Evolutionary conservation across 2,113 vertebrate species (phyloP), one percentile per base, ranked within the genome.

Genomic region (Nothocercus julius): DNA sequence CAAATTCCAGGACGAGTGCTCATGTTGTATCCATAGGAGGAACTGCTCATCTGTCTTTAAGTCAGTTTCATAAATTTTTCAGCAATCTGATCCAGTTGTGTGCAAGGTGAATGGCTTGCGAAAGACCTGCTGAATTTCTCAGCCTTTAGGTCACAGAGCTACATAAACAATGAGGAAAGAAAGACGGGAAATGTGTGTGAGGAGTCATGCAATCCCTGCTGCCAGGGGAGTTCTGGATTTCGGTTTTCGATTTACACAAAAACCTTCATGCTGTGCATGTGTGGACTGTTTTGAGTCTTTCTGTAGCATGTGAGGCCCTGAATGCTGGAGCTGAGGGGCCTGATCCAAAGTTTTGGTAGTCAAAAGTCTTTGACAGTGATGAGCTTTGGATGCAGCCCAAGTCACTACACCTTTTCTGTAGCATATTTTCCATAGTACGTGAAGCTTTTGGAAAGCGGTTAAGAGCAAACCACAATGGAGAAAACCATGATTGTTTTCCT

Each of bases 401-500:
- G 21, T 13, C 51, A 62, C 53, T 58, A 18, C 32, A 87, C 6
- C 5, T 54, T 45, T 88, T 70, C 56, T 77, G 36, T 68, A 21
- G 58, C 40, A 34, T 72, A 59, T 27, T 82, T 93, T 84, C 61
- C 5, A 0, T 8, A 68, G 38, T 72, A 68, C 1, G 1, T n/a
- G 38, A 89, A 80, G 28, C 44, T 44, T 89, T 69, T 87, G 32
- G 21, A 75, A 95, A 92, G n/a, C 5, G 16, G 22, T 59, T 75
- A 68, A 42, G 38, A 61, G 63, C 44, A 90, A 85, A 49, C 21
- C 49, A 76, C 25, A 74, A 5, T 25, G 76, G 34, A 86, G 58
- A 68, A 94, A 91, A 40, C 47, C 38, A 34, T 56, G 27, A 40
- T 80, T 89, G 68, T 74, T 84, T 89, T 73, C 58, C 67, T 85